Percentiles rank a stretch among this genome's conserved stretches.
phyloP scores from a whole-genome alignment of 2,113 vertebrate genomes.

The Rhabdornis inornatus region DNA sequence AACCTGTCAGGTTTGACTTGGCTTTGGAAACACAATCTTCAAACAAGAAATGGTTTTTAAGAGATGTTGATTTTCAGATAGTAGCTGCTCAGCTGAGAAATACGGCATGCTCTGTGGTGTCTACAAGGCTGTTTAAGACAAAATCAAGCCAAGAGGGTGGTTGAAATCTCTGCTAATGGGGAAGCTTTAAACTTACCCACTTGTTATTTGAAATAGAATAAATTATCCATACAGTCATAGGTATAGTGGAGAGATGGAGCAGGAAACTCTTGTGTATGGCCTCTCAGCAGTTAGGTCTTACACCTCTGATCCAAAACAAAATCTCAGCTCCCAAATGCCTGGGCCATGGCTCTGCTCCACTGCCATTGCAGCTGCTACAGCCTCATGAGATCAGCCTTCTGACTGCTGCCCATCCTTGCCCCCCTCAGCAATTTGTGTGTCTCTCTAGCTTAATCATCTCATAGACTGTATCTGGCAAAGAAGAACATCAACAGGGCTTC shows the following conservation, averaged over 20 bases:
- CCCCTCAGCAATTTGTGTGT: neutral
- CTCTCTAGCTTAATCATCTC: neutral
- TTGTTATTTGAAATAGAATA: neutral
- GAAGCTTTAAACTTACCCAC: neutral
- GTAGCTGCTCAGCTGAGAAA: neutral
- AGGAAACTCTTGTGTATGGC: neutral
- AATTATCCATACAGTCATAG: neutral
- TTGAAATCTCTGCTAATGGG: neutral
- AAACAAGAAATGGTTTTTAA: neutral
- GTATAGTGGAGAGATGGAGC: neutral
- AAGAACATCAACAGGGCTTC: neutral
- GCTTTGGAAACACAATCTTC: neutral
- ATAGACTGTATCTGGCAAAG: neutral
- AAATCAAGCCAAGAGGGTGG: neutral
- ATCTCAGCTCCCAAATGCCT: neutral
- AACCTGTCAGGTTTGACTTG: neutral
- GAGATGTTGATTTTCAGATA: neutral
- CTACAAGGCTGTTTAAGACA: neutral
- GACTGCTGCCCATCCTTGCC: neutral
- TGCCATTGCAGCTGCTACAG: fast-evolving
- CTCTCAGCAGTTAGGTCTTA: neutral
- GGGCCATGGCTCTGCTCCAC: neutral
- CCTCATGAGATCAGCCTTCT: neutral
- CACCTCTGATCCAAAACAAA: neutral
- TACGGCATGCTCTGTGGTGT: neutral